Evolutionary conservation across 1,140 invertebrate species (phyloP), one percentile per base, ranked within the genome.

Genomic region (Drosophila nikananu): DNA sequence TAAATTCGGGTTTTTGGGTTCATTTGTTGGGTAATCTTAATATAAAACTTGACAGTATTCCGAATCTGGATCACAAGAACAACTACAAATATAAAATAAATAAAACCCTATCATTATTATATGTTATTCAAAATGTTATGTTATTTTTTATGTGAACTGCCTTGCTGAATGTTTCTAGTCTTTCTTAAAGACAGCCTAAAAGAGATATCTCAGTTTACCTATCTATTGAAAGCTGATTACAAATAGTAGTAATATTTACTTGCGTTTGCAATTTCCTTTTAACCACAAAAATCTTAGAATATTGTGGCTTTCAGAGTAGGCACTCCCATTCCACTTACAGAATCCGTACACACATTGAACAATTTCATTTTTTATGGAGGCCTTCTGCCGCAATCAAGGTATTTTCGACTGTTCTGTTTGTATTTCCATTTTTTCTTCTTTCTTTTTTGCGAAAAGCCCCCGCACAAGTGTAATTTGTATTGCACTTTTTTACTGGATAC

Each of bases 391-490:
- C 70, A 80, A 80, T 80, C 77, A 80, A 80, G 76, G 67, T 32
- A 80, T 79, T 65, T 73, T 79, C 74, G 51, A 70, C 64, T 49
- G 65, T 42, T 55, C 59, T 73, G 44, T 73, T 72, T 73, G 66
- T 23, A 72, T 35, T 25, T 51, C 58, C 17, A 9, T 37, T 6
- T 52, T 52, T 51, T 21, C 12, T 15, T 25, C 1, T 13, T 5
- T 0, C 35, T 75, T 76, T 55, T 55, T 39, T 51, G 58, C 15
- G n/a, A 12, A 42, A 48, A 58, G 23, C 52, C 42, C 48, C 35
- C 51, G 59, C 59, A 44, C 59, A 61, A 52, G 66, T 60, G 42
- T 59, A 80, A 79, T 80, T 80, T 79, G 77, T 80, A 79, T 65
- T 72, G 77, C 48, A 57, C 55, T 72, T 80, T 79, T 79, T 80